Evolutionary conservation across 2,797 vertebrate genomes (phyloP), one percentile per base, ranked within the genome.

Genomic region (Enteromius radiatus): DNA sequence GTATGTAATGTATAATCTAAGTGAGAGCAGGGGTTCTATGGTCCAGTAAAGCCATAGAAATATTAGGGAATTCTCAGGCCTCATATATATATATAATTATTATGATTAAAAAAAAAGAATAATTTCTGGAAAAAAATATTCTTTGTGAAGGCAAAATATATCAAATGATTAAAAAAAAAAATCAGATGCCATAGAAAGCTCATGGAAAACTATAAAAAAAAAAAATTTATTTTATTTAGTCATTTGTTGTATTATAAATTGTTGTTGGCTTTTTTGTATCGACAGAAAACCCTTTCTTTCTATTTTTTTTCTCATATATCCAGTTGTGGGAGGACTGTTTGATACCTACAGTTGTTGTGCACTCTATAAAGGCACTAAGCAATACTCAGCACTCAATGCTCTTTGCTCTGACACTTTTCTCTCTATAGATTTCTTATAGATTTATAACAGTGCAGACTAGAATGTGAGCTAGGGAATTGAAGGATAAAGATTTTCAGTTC

Each of bases 401-500:
- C n/a, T 77, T 61, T 23, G 45, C 56, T 77, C 23, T 49, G 43
- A 49, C 36, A 15, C 7, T 67, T 47, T 52, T 78, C 11, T 73
- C 67, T 81, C 54, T 73, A 36, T 63, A 63, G 79, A 81, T 63
- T 73, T 71, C 56, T 49, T 63, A 71, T 47, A 73, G 56, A 81
- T 71, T 63, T 84, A 14, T 70, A 64, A 52, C 52, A 84, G 67
- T 47, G 69, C 76, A 71, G 67, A 64, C 9, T 47, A 0, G 38
- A 45, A 31, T 23, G n/a, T 54, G 52, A 78, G 67, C 54, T 36
- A 38, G 41, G 63, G 67, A 80, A 45, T 15, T 23, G 10, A 26
- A 73, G 21, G 49, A 73, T 73, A 73, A 81, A 64, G 79, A 81
- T 81, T 81, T 80, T 80, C 4, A 47, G 78, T 70, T 80, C 67